Evolutionary conservation across 2,797 vertebrate genomes (phyloP), one percentile per base, ranked within the genome.

Genomic region (Fundulus diaphanus): DNA sequence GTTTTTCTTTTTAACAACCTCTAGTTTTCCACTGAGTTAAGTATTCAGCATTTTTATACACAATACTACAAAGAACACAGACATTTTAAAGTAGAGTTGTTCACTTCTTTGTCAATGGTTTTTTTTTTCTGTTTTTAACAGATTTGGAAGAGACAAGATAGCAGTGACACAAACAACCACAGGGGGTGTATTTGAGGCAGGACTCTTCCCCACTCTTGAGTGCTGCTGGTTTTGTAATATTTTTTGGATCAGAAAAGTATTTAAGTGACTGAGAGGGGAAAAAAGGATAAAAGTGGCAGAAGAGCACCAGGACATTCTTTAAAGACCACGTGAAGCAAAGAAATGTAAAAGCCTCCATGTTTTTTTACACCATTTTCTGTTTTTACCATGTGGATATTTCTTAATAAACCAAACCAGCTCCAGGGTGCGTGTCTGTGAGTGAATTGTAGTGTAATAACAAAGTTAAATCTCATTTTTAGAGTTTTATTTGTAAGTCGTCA

Each of bases 61-160:
- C n/a, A n/a, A n/a, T n/a, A n/a, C n/a, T n/a, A n/a, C n/a, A n/a
- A n/a, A 61, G 31, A 46, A 22, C 29, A 33, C 7, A 22, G 16
- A 18, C 57, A 35, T 16, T 48, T 27, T 46, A 68, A 68, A 69
- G 11, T 37, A 35, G 13, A 52, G n/a, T 24, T 22, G n/a, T 5
- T 13, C 1, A 35, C 8, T 11, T 31, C 65, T 65, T 73, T 75
- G 13, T 3, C 49, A 37, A 52, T 15, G 13, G 9, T 31, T 20
- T 9, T 7, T 51, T 49, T 24, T 16, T 0, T 0, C 2, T 0
- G 22, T 56, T 77, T 66, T 24, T 80, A 51, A 1, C 87, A 99
- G 98, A 98, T 99, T 85, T 99, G 98, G 98, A 99, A 98, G 88
- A 95, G 98, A 81, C 95, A 97, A 0, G 96, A 96, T 37, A 92